Conservation (phyloP, 2,113 vertebrate species). For the Synodontis membranacea region DNA sequence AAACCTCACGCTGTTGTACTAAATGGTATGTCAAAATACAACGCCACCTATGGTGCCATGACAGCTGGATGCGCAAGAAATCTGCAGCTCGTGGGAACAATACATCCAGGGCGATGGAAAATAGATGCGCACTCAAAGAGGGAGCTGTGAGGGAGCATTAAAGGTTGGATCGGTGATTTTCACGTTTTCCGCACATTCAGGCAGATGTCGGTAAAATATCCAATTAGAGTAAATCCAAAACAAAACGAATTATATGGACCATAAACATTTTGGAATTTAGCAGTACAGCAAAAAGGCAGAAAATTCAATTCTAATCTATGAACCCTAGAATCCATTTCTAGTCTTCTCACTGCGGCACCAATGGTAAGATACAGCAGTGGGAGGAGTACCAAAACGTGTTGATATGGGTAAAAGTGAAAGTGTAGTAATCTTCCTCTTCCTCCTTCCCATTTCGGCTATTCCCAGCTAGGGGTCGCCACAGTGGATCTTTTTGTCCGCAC, state of each 20-base stretch:
- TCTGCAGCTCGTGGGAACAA: not conserved
- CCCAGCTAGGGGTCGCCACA: too few relatives aligned
- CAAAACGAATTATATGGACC: not conserved
- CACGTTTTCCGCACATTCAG: not conserved
- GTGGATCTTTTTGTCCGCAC: too few relatives aligned
- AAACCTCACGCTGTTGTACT: slow-evolving; percentile 29
- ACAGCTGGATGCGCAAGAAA: not conserved
- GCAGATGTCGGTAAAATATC: not conserved
- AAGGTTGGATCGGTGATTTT: not conserved
- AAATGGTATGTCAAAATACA: slow-evolving; percentile 39
- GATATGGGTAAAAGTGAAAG: not conserved
- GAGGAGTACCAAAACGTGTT: not conserved
- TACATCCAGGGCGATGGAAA: not conserved
- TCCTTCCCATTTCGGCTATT: too few relatives aligned
- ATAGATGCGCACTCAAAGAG: not conserved
- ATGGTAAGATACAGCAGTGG: not conserved
- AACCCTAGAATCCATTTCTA: not conserved
- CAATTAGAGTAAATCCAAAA: not conserved
- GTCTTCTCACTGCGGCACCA: not conserved
- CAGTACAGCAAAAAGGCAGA: not conserved
- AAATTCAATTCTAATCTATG: not conserved
- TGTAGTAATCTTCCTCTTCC: too few relatives aligned
- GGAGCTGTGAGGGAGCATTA: not conserved
- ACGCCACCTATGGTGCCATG: slow-evolving; percentile 27
- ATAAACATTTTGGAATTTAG: not conserved